These are phyloP conservation scores for Mus minutoides DNA, from an alignment of 2,797 vertebrate genomes.

Conservation along the genomic window DNA sequence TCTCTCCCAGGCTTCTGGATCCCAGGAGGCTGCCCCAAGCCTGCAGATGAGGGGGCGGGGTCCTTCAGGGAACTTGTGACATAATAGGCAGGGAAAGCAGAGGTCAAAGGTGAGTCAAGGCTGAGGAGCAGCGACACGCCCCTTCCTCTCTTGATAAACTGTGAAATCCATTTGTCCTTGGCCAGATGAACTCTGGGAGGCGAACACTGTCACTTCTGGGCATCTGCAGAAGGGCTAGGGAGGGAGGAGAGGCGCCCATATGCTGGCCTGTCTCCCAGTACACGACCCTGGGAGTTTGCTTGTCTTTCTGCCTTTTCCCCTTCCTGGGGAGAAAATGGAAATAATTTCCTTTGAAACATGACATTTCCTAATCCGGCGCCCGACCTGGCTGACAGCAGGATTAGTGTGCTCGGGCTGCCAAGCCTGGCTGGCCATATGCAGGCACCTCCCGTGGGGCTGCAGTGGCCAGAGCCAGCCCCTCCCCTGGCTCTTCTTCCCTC, in stretches of 20 bases:
- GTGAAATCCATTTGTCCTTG: constrained; percentile 78
- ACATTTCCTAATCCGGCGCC: constrained; percentile 80
- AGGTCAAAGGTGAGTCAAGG: constrained; percentile 58
- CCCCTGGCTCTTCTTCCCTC: neutral
- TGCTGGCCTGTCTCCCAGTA: constrained; percentile 44
- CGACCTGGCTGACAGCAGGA: constrained; percentile 78
- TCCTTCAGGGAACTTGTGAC: neutral
- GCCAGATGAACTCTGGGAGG: neutral
- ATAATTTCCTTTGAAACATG: constrained; percentile 82
- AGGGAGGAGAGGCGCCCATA: neutral
- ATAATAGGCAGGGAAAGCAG: neutral
- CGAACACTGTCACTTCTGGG: constrained; percentile 56
- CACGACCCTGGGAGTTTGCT: constrained; percentile 64
- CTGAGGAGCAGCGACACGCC: neutral
- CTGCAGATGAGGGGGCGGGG: neutral
- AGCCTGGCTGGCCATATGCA: constrained; percentile 72
- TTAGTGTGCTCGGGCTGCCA: constrained; percentile 57
- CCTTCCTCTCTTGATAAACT: constrained; percentile 62
- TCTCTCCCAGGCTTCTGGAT: neutral
- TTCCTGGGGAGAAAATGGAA: constrained; percentile 79
- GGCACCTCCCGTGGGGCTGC: neutral
- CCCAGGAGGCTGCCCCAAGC: neutral
- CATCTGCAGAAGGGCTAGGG: neutral
- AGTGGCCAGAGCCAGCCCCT: neutral
- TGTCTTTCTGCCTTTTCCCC: constrained; percentile 76